phyloP scores from a whole-genome alignment of 2,113 vertebrate genomes.

The Notiomystis cincta region DNA sequence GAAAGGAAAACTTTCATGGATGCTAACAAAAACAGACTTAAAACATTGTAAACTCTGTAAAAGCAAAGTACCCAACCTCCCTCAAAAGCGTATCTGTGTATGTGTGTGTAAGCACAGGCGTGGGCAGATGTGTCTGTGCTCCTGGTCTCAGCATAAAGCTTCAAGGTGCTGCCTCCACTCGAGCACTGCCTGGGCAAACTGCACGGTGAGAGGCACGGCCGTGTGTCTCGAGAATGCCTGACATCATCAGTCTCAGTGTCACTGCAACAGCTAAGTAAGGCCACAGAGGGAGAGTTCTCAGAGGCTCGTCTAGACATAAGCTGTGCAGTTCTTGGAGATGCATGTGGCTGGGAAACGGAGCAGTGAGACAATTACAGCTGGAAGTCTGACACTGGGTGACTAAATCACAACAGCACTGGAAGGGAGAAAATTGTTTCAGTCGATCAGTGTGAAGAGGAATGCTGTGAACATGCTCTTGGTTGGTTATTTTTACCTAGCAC shows the following conservation, averaged over 20 bases:
- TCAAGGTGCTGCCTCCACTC: neutral
- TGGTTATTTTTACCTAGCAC: slow-evolving; percentile 4
- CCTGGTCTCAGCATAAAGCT: neutral
- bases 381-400: neutral
- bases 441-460: neutral
- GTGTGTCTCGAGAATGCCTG: neutral
- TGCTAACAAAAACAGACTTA: neutral
- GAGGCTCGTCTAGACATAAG: slow-evolving; percentile 61
- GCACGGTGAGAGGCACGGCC: neutral
- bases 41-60: neutral
- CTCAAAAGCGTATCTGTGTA: neutral
- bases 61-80: neutral
- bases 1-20: accelerated
- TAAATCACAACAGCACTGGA: neutral
- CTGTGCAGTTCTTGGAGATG: neutral
- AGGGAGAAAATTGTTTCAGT: neutral
- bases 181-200: neutral
- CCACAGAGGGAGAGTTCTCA: slow-evolving; percentile 44
- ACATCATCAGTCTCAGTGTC: slow-evolving; percentile 42
- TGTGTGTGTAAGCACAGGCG: neutral
- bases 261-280: slow-evolving; percentile 29
- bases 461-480: neutral
- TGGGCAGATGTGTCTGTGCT: neutral
- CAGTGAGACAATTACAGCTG: neutral
- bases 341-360: neutral